Evolutionary conservation across 1,140 invertebrate genomes (phyloP).

Genomic region (fruit fly (Drosophila melanogaster)): Release_6_plus_ISO1_MT NT_033779.5:9566001-9566500

Average conservation of each 20-base stretch:
- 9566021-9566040: constrained; percentile 6
- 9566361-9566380: constrained; percentile 2
- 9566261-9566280: constrained; percentile 60
- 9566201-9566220: background rate
- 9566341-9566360: constrained; percentile 3
- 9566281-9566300: constrained; percentile 32
- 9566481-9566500: constrained; percentile 31
- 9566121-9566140: constrained; percentile 18
- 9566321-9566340: constrained; percentile 65
- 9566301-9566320: constrained; percentile 81
- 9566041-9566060: constrained; percentile 71
- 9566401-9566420: constrained; percentile 2
- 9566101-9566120: constrained; percentile 46
- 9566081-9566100: constrained; percentile 81
- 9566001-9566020: constrained; percentile 7
- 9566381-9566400: background rate
- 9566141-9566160: constrained; percentile 4
- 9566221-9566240: constrained; percentile 38
- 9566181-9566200: constrained; percentile 62
- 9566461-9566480: constrained; percentile 32
- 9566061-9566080: constrained; percentile 69
- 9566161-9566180: constrained; percentile 47
- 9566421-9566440: constrained; percentile 57
- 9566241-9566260: constrained; percentile 83
- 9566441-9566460: constrained; percentile 59